Evolutionary conservation across 2,797 vertebrate species (phyloP).

Genomic region (Cynopterus sphinx): DNA sequence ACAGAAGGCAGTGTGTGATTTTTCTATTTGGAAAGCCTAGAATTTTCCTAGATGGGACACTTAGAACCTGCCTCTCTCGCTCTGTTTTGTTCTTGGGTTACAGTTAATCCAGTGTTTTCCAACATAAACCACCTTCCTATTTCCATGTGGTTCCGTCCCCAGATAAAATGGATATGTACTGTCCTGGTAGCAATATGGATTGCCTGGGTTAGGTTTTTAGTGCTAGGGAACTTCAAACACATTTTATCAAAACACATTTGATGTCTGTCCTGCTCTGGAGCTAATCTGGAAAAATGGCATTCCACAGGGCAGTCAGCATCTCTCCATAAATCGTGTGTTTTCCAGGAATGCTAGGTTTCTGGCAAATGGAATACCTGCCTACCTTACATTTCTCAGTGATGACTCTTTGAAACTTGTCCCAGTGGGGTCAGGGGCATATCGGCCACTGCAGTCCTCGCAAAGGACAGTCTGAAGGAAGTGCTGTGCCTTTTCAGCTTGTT

Average conservation of each 20-base stretch:
- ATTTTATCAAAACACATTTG: not conserved
- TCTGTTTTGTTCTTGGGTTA: not conserved
- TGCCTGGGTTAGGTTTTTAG: not conserved
- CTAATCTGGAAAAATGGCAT: slow-evolving; percentile 50
- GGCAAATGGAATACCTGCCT: not conserved
- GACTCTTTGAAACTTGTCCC: not conserved
- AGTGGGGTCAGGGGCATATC: fast-evolving
- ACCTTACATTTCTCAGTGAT: not conserved
- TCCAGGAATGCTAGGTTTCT: slow-evolving; percentile 24
- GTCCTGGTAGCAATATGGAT: not conserved
- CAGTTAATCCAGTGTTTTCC: slow-evolving; percentile 32
- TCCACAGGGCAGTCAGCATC: slow-evolving; percentile 22
- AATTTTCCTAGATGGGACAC: not conserved
- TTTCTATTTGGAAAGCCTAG: not conserved
- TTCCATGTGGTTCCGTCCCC: slow-evolving; percentile 40
- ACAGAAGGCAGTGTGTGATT: not conserved
- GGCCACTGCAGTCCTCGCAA: not conserved
- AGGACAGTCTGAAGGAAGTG: not conserved
- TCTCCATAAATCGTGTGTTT: slow-evolving; percentile 31
- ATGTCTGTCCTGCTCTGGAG: slow-evolving; percentile 53
- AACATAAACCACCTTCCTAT: slow-evolving; percentile 16
- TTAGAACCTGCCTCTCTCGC: not conserved
- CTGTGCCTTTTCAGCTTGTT: not conserved
- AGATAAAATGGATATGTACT: slow-evolving; percentile 52
- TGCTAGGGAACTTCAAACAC: slow-evolving; percentile 14